These are phyloP conservation scores for Lochmaea crataegi DNA, from an alignment of 2,888 invertebrate species.

Conservation along the genomic window DNA sequence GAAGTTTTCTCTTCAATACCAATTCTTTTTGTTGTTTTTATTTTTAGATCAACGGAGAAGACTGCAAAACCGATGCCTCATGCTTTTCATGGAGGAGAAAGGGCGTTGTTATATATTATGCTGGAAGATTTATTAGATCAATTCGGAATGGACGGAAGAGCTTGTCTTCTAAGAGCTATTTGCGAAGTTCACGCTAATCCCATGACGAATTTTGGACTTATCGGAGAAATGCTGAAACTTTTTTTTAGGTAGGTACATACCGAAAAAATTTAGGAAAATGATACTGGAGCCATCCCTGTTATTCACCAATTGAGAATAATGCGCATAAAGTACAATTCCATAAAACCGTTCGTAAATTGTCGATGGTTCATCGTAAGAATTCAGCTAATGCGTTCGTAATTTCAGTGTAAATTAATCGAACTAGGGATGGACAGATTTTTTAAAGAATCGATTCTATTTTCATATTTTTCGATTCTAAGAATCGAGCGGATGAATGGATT, in stretches of 20 bases:
- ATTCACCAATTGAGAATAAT: no score
- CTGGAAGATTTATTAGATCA: slow-evolving; percentile 84
- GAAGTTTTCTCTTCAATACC: no score
- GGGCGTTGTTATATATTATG: slow-evolving; percentile 81
- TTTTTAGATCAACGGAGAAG: slow-evolving; percentile 56
- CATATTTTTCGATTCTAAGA: no score
- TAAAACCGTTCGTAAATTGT: no score
- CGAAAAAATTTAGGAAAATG: slow-evolving; percentile 55
- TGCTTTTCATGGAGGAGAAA: slow-evolving; percentile 84
- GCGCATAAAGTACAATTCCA: no score
- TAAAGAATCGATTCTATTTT: no score
- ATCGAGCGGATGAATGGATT: no score
- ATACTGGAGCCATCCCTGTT: no score
- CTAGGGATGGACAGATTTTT: no score
- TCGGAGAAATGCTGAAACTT: slow-evolving; percentile 85
- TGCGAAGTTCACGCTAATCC: slow-evolving; percentile 88
- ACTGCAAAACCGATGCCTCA: slow-evolving; percentile 54
- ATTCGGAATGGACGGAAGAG: slow-evolving; percentile 85
- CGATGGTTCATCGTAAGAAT: no score
- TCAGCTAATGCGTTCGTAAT: no score
- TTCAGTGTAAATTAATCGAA: no score
- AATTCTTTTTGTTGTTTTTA: slow-evolving; percentile 40
- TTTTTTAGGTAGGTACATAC: slow-evolving; percentile 90
- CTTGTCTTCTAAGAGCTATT: slow-evolving; percentile 84
- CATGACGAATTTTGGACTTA: slow-evolving; percentile 79